Evolutionary conservation across 1,140 invertebrate genomes (phyloP).

Genomic region (Dendroctonus valens): DNA sequence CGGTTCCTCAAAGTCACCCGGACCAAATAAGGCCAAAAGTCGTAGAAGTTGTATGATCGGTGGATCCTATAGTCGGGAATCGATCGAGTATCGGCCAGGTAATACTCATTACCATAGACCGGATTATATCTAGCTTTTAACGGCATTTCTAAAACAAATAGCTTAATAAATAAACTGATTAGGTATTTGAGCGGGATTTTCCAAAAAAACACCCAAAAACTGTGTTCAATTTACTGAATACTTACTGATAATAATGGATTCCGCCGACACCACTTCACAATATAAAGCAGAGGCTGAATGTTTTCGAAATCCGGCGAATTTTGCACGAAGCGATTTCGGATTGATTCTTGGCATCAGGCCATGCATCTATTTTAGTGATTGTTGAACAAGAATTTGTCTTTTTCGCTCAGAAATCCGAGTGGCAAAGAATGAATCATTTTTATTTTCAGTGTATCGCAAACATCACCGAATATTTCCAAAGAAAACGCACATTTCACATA

Average conservation of each 20-base stretch:
- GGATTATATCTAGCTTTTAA: conserved; percentile 33
- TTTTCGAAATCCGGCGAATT: conserved; percentile 20
- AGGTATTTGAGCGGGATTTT: neutral
- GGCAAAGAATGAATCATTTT: neutral
- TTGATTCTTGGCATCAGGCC: conserved; percentile 1
- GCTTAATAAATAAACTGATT: neutral
- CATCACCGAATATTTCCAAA: no score
- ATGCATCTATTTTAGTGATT: conserved; percentile 7
- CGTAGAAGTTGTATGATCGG: conserved; percentile 36
- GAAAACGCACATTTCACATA: no score
- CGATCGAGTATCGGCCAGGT: conserved; percentile 24
- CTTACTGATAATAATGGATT: neutral
- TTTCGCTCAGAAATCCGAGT: no score
- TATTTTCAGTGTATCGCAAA: neutral
- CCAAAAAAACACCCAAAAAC: neutral
- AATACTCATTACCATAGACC: conserved; percentile 36
- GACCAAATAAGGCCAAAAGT: conserved; percentile 34
- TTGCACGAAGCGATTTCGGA: conserved; percentile 7
- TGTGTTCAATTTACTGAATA: neutral
- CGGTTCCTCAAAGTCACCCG: conserved; percentile 31
- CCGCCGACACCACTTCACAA: conserved; percentile 21
- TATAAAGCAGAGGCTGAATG: conserved; percentile 10
- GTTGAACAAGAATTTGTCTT: conserved; percentile 9
- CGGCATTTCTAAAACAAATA: conserved; percentile 14
- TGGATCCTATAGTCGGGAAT: conserved; percentile 37